Base-by-base conservation (phyloP, 92 coral and sea anemone genomes). In the Pocillopora meandrina region DNA sequence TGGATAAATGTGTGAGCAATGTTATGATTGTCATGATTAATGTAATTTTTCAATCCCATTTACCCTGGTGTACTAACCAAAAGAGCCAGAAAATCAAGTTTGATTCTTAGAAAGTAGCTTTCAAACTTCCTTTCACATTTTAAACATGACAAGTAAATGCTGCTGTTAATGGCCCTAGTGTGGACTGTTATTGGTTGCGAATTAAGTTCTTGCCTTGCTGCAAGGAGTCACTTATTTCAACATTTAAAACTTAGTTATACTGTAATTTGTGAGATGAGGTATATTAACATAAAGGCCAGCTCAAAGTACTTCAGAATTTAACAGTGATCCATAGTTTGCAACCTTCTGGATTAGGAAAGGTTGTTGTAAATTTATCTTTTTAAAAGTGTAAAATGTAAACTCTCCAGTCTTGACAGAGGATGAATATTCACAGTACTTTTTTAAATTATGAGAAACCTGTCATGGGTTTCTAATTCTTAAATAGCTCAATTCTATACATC, bases 191-290 rank as follows among this genome's bases (percentile, higher is more conserved):
- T 42, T 42, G 52, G 52, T 42, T 42, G 52, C 8, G 52, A 42
- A 42, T 42, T 42, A 42, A 7, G 4, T 42, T 7, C 52, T 42
- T 65, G 12, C 11, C 34, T n/a, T 6, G 31, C 31, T 21, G 5
- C 36, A 66, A 20, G 5, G 42, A 36, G 35, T 21, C 10, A 66
- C 33, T 36, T 66, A 20, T 21, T 26, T 10, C 19, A 58, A 60
- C 79, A 58, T 64, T 75, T 57, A 31, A 57, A 20, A 75, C 31
- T 75, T 59, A 21, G 36, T 75, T 56, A 75, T 14, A 75, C 31
- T 17, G 36, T 52, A 75, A 75, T 75, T 13, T 35, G 70, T 64
- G 23, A 64, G 23, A 9, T 11, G 74, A 55, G 55, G 35, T 70
- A 70, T 16, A 34, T 70, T 13, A 69, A 23, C 12, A 35, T 2